Evolutionary conservation across 1,140 invertebrate species (phyloP).

Genomic region (Acromyrmex charruanus): DNA sequence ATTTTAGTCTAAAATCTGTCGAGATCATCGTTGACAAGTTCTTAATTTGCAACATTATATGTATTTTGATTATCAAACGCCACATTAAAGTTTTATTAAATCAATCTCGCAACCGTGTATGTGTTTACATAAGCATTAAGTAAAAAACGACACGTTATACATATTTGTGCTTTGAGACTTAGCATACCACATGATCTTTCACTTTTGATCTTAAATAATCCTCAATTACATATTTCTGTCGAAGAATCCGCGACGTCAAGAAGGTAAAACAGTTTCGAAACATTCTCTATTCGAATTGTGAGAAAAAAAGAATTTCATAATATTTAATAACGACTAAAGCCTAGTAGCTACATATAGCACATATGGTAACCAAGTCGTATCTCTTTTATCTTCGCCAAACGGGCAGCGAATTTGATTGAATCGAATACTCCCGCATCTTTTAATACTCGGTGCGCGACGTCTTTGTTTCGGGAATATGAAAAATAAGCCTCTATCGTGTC

Average conservation of each 20-base stretch:
- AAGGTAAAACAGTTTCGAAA: not conserved
- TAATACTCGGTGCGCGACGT: constrained; percentile 1
- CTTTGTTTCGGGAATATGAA: constrained; percentile 48
- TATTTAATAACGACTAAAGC: constrained; percentile 26
- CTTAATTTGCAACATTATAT: not conserved
- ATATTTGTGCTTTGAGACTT: not conserved
- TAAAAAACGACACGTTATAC: not conserved
- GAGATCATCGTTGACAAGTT: not conserved
- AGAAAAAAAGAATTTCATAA: constrained; percentile 4
- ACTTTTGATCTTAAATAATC: constrained; percentile 1
- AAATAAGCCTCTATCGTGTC: constrained; percentile 61
- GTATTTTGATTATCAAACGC: constrained; percentile 30
- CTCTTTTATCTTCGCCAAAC: not conserved
- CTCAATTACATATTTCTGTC: not conserved
- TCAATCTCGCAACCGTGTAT: not conserved
- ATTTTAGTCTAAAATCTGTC: not conserved
- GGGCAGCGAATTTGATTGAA: constrained; percentile 59
- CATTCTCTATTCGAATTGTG: not conserved
- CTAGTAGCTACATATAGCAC: not conserved
- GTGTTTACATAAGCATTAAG: not conserved
- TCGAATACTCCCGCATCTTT: constrained; percentile 5
- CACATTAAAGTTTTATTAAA: constrained; percentile 22
- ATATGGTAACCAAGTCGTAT: constrained; percentile 28
- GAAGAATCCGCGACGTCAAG: constrained; percentile 3
- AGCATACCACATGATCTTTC: not conserved